These are phyloP conservation scores for Crocodylus rhombifer DNA, from an alignment of 2,797 vertebrate genomes.

Conservation along the genomic window DNA sequence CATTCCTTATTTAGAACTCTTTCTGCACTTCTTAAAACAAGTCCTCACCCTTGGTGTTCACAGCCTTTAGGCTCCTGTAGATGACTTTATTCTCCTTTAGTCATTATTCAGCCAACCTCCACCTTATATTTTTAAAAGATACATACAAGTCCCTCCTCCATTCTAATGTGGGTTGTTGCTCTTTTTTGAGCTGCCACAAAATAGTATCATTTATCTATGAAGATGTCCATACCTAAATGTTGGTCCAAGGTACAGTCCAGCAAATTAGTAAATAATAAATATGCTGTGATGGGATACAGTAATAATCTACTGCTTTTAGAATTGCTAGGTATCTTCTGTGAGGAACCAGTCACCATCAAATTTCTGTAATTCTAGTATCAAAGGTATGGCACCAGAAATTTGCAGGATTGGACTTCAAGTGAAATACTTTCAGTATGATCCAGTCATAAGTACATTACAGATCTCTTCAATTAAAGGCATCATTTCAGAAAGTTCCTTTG, in stretches of 20 bases:
- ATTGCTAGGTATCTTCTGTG: not conserved
- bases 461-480: not conserved
- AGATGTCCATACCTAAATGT: not conserved
- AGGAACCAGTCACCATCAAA: not conserved
- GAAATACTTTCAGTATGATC: not conserved
- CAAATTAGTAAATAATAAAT: not conserved
- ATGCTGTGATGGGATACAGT: not conserved
- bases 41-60: not conserved
- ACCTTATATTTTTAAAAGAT: not conserved
- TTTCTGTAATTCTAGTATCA: not conserved
- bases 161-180: not conserved
- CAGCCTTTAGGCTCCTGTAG: not conserved
- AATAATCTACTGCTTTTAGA: slow-evolving; percentile 13
- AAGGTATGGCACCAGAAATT: not conserved
- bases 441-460: not conserved
- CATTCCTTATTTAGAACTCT: not conserved
- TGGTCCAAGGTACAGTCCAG: not conserved
- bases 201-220: not conserved
- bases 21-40: not conserved
- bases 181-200: slow-evolving; percentile 3
- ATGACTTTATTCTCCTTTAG: not conserved
- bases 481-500: not conserved
- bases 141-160: not conserved
- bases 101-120: not conserved
- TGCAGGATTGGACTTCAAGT: not conserved